Evolutionary conservation across 1,140 invertebrate species (phyloP).

Genomic region (Eciton burchellii): DNA sequence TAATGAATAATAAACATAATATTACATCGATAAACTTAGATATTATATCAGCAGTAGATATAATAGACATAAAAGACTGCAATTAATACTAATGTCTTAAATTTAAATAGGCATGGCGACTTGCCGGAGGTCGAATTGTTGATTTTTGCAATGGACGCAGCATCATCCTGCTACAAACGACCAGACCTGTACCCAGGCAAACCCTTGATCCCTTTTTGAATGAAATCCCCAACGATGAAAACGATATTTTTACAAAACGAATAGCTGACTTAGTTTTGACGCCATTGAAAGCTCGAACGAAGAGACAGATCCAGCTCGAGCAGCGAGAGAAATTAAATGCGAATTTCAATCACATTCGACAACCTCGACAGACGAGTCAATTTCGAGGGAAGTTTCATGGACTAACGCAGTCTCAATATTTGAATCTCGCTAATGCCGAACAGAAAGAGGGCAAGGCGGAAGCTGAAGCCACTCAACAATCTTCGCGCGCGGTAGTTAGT

Average conservation of each 20-base stretch:
- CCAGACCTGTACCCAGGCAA: conserved; percentile 23
- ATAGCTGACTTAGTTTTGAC: conserved; percentile 67
- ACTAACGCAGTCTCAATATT: conserved; percentile 93
- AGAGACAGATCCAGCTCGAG: conserved; percentile 70
- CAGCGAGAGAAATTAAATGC: conserved; percentile 67
- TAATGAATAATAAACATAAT: no score
- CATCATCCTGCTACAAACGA: conserved; percentile 73
- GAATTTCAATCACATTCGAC: conserved; percentile 40
- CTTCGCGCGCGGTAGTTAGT: conserved; percentile 92
- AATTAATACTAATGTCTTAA: conserved; percentile 28
- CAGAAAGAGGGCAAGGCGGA: conserved; percentile 90
- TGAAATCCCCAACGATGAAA: conserved; percentile 76
- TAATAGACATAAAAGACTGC: no score
- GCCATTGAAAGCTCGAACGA: conserved; percentile 67
- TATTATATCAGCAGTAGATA: no score
- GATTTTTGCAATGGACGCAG: conserved; percentile 78
- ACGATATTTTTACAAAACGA: conserved; percentile 68
- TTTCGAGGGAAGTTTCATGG: conserved; percentile 86
- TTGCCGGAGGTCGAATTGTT: conserved; percentile 78
- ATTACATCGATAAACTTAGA: no score
- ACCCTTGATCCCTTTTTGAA: conserved; percentile 73
- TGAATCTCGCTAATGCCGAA: conserved; percentile 87
- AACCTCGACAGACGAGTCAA: conserved; percentile 67
- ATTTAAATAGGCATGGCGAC: conserved; percentile 76
- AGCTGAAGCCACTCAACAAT: conserved; percentile 90